A percentile compares a stretch with the other conserved stretches of the same genome.
phyloP scores from a whole-genome alignment of 2,797 vertebrate genomes.

The Eospalax fontanierii region DNA sequence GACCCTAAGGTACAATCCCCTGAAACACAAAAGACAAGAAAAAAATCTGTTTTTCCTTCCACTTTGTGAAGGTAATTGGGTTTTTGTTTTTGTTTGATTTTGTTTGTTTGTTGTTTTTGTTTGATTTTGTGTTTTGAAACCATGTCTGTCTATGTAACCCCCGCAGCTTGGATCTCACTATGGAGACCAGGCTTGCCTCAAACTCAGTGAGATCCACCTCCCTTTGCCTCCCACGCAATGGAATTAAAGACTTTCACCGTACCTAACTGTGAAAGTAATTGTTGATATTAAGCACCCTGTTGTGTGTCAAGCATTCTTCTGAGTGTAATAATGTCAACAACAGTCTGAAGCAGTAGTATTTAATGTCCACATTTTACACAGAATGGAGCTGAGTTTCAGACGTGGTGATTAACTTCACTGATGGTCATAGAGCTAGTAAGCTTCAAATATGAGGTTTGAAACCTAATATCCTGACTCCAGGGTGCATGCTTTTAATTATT shows the following conservation, averaged over 20 bases:
- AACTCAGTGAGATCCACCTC: too few species aligned
- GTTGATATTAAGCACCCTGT: slow-evolving; percentile 37
- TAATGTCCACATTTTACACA: not conserved
- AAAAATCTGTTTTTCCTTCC: not conserved
- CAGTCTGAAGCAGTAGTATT: slow-evolving; percentile 6
- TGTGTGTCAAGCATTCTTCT: slow-evolving; percentile 32
- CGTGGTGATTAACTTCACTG: slow-evolving; percentile 30
- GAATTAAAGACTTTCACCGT: too few species aligned
- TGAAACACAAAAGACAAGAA: not conserved
- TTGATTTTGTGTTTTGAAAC: too few species aligned
- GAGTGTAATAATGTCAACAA: slow-evolving; percentile 41
- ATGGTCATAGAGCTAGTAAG: not conserved
- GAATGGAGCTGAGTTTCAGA: slow-evolving; percentile 50
- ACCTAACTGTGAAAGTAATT: not conserved
- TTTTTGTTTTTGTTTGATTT: too few species aligned
- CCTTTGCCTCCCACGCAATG: too few species aligned
- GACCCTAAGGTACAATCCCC: not conserved
- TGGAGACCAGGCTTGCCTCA: too few species aligned
- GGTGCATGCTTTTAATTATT: slow-evolving; percentile 16
- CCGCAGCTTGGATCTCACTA: too few species aligned
- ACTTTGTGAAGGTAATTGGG: not conserved
- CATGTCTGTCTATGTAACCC: too few species aligned
- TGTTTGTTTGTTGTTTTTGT: too few species aligned
- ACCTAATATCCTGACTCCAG: not conserved
- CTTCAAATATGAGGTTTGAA: slow-evolving; percentile 24